Evolutionary conservation across 2,113 vertebrate genomes (phyloP), one percentile per base, ranked within the genome.

Genomic region (Prunella himalayana): DNA sequence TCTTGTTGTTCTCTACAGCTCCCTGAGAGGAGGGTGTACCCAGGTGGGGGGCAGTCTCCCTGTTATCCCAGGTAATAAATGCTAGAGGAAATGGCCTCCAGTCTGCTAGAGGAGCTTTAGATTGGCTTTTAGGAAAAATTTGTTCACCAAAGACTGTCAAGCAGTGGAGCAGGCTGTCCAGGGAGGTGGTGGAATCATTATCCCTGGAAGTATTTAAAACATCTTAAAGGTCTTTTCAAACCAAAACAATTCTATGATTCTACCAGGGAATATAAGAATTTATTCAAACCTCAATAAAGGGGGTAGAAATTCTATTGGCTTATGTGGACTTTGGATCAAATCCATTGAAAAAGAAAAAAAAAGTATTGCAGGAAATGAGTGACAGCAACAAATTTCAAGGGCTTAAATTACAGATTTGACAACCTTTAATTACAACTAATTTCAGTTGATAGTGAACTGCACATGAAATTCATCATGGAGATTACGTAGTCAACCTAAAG

Each of bases 401-500:
- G 42, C 51, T 93, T 90, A 77, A 93, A 95, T 93, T 91, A 93
- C n/a, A 86, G 80, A 88, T 82, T 65, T 94, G 88, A 94, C 75
- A 96, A 69, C 42, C 70, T 78, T 94, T 94, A 91, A 82, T 92
- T 97, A 92, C 42, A 75, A 82, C 31, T 91, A 80, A 88, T 73
- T 89, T 89, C 54, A 89, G 44, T 33, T 91, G 90, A 88, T 53
- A 83, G 73, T 70, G 70, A 81, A 93, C 54, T 87, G 70, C 77
- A 72, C 88, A 92, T 82, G 60, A 81, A 85, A 94, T 90, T 76
- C 72, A 94, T 72, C 24, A 31, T 57, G 92, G 97, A 91, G 87
- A 97, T 90, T 97, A 96, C 77, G 95, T 68, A 69, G 54, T 54
- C 75, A 96, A 93, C 83, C 35, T 71, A 86, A 80, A 88, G 11